A percentile compares a stretch with the other conserved stretches of the same genome.
These are phyloP conservation scores for Phallusia fumigata DNA, from an alignment of 23 tunicate species.

Conservation along the genomic window DNA sequence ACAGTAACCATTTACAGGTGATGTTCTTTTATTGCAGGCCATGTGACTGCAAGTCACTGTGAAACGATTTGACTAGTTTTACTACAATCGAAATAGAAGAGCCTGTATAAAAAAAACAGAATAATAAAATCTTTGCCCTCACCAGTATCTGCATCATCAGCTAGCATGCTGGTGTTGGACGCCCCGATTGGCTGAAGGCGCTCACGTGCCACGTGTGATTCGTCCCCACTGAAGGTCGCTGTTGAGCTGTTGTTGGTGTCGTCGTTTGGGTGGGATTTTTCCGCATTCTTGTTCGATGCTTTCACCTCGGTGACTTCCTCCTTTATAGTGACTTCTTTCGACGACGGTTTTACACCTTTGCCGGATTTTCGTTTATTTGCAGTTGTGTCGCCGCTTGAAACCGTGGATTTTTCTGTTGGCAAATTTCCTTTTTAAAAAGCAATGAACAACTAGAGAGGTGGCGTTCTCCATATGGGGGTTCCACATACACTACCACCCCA, in stretches of 20 bases:
- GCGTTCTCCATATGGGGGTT: too few relatives aligned
- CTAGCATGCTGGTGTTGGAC: conserved; percentile 88
- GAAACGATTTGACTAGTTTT: too few relatives aligned
- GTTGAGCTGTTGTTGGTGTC: conserved; percentile 48
- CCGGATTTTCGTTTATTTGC: conserved; percentile 15
- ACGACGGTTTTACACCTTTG: neutral
- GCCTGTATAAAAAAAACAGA: too few relatives aligned
- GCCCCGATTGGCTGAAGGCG: conserved; percentile 92
- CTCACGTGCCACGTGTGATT: conserved; percentile 58
- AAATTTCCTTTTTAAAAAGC: too few relatives aligned
- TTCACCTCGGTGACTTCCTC: neutral
- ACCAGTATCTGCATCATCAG: conserved; percentile 71
- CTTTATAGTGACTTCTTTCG: neutral
- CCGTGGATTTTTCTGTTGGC: neutral
- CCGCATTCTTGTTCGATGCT: neutral
- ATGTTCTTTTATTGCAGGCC: too few relatives aligned
- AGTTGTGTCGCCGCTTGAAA: neutral
- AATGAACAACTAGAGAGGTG: too few relatives aligned
- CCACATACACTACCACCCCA: too few relatives aligned
- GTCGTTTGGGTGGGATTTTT: neutral
- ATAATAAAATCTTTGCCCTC: neutral
- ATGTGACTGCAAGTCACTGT: too few relatives aligned
- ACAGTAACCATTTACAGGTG: too few relatives aligned
- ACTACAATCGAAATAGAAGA: too few relatives aligned
- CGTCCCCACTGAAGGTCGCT: conserved; percentile 65